Conservation (phyloP, 2,888 invertebrate genomes). For the Ophioninae sp. region DNA sequence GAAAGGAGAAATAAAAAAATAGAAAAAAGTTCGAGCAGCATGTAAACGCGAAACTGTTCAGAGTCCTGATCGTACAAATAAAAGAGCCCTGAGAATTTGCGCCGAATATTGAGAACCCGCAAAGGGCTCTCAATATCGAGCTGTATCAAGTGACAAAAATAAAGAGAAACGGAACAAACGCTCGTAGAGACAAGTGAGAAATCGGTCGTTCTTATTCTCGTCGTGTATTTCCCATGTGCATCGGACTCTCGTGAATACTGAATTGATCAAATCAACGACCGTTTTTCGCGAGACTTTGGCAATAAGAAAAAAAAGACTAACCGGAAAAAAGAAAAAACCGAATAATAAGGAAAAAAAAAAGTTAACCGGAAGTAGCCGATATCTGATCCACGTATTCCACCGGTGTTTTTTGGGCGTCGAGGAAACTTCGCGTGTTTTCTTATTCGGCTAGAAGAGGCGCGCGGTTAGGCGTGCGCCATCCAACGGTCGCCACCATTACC, state of each 20-base stretch:
- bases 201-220: too few relatives aligned
- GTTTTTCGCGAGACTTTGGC: not conserved
- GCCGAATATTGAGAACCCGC: conserved; percentile 63
- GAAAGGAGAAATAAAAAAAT: conserved; percentile 2
- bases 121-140: conserved; percentile 63
- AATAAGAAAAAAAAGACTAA: too few relatives aligned
- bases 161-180: conserved; percentile 3
- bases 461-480: conserved; percentile 23
- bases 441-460: conserved; percentile 31
- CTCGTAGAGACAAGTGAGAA: not conserved
- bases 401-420: conserved; percentile 24
- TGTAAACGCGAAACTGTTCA: conserved; percentile 37
- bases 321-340: too few relatives aligned
- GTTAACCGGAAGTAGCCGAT: conserved; percentile 6
- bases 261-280: not conserved
- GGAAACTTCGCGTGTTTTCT: conserved; percentile 12
- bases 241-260: not conserved
- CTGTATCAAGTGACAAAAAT: conserved; percentile 27
- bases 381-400: conserved; percentile 44
- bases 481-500: conserved; percentile 53
- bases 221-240: too few relatives aligned
- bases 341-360: not conserved
- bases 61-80: conserved; percentile 33
- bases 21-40: not conserved
- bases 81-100: conserved; percentile 56